Base-by-base conservation (phyloP, 1,140 invertebrate species). In the Adelges cooleyi region DNA sequence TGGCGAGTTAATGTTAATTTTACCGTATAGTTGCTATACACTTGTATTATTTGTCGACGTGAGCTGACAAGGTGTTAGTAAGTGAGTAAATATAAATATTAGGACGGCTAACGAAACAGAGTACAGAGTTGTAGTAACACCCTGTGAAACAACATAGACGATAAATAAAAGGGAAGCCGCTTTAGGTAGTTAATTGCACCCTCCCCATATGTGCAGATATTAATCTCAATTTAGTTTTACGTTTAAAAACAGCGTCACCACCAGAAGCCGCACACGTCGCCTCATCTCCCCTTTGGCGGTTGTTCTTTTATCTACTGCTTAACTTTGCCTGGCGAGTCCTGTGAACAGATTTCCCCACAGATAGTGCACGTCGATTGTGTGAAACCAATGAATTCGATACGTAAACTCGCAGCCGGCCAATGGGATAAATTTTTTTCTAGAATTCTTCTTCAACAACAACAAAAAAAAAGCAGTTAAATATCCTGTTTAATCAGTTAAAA, bases 181-280 rank as follows among this genome's bases (percentile, higher is more conserved):
- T 36, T 59, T 59, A 59, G 54, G 54, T 59, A 59, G 56, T 62
- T 62, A 62, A 62, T 62, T 62, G 56, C 42, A 62, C 54, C 25
- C 23, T 40, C 54, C 23, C 40, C 15, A 3, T 5, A 20, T 17
- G 18, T 18, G 33, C 56, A 48, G 56, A 62, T 62, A 46, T 62
- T 62, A 62, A 62, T 62, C 56, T 62, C 56, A 46, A 62, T 62
- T 62, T 48, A 62, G 56, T 62, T 62, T 48, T 62, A 62, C 56
- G 25, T 62, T 62, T 62, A 46, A 62, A 62, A 62, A 62, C 56
- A 33, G 56, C 56, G 56, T 62, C 56, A 62, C 40, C 42, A 20
- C 38, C 56, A 62, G 56, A 62, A 62, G 56, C 42, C 25, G 40
- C 56, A 48, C 42, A 11, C 42, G n/a, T n/a, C n/a, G n/a, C n/a